Conservation (phyloP, 2,113 vertebrate species). For the Pelusios castaneus region DNA sequence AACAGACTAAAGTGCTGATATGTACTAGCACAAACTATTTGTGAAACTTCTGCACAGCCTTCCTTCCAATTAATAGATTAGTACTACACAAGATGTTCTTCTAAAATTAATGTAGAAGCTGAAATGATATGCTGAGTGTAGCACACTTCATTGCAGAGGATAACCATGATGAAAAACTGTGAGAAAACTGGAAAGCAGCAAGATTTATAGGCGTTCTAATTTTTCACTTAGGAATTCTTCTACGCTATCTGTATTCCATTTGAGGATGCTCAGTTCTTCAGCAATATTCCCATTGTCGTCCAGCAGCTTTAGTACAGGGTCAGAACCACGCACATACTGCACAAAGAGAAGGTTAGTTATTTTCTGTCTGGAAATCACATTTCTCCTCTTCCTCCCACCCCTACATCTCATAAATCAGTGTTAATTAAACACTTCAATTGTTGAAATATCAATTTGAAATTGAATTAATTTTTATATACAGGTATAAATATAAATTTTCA, state of each 20-base stretch:
- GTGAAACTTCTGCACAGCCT: not conserved
- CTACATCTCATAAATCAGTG: not conserved
- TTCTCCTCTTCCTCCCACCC: not conserved
- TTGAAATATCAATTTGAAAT: not conserved
- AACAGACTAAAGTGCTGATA: constrained; percentile 50
- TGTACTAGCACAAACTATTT: constrained; percentile 42
- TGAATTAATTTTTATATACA: not conserved
- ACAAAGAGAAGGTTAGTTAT: not conserved
- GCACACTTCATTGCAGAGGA: constrained; percentile 40
- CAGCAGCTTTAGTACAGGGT: constrained; percentile 98
- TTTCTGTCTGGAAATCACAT: not conserved
- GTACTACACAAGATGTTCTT: constrained; percentile 31
- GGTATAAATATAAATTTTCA: not conserved
- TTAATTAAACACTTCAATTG: not conserved
- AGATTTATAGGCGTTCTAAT: constrained; percentile 88
- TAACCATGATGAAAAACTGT: constrained; percentile 53
- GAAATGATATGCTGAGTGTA: constrained; percentile 52
- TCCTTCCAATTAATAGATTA: constrained; percentile 58
- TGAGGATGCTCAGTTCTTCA: constrained; percentile 98
- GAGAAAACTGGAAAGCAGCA: constrained; percentile 25
- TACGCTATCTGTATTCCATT: constrained; percentile 99
- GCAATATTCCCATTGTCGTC: constrained; percentile 98
- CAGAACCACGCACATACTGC: constrained; percentile 97
- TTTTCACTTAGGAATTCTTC: constrained; percentile 98
- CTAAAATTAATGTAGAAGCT: constrained; percentile 44